These are phyloP conservation scores for Poeciliopsis turrubarensis DNA, from an alignment of 2,113 vertebrate species.

Conservation along the genomic window DNA sequence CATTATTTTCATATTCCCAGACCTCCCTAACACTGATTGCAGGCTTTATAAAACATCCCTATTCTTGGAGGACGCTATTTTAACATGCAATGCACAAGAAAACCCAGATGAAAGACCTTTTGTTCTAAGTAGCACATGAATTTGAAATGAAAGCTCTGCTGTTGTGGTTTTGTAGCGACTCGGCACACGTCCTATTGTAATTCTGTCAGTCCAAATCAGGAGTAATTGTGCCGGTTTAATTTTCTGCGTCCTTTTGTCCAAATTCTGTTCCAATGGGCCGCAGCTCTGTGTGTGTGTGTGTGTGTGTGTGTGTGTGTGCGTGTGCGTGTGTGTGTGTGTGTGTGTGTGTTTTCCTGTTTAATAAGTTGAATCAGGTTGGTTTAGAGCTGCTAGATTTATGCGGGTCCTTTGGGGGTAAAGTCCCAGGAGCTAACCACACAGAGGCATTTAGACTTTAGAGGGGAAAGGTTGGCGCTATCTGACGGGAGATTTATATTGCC, in stretches of 20 bases:
- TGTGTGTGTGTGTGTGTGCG: not conserved
- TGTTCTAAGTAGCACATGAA: constrained; percentile 50
- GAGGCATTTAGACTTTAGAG: constrained; percentile 37
- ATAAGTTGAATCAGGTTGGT: constrained; percentile 46
- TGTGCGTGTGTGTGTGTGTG: constrained; percentile 9
- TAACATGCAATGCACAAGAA: constrained; percentile 40
- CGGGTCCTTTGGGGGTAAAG: constrained; percentile 33
- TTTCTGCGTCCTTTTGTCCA: constrained; percentile 23
- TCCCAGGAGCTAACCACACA: constrained; percentile 17
- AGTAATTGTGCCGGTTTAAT: constrained; percentile 46
- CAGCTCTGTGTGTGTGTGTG: constrained; percentile 24
- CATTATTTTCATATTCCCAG: constrained; percentile 42
- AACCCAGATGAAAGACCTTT: constrained; percentile 45
- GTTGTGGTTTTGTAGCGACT: constrained; percentile 34
- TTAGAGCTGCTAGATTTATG: constrained; percentile 31
- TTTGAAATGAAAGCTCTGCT: constrained; percentile 31
- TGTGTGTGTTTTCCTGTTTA: not conserved
- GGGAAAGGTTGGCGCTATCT: constrained; percentile 36
- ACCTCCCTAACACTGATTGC: constrained; percentile 43
- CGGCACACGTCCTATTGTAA: constrained; percentile 38
- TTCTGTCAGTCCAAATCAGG: constrained; percentile 45
- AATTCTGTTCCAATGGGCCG: constrained; percentile 44
- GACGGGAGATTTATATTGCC: constrained; percentile 7
- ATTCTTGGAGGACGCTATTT: constrained; percentile 46
- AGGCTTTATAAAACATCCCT: constrained; percentile 47